Conservation (phyloP, 2,888 invertebrate species). For the Papilio demoleus region DNA sequence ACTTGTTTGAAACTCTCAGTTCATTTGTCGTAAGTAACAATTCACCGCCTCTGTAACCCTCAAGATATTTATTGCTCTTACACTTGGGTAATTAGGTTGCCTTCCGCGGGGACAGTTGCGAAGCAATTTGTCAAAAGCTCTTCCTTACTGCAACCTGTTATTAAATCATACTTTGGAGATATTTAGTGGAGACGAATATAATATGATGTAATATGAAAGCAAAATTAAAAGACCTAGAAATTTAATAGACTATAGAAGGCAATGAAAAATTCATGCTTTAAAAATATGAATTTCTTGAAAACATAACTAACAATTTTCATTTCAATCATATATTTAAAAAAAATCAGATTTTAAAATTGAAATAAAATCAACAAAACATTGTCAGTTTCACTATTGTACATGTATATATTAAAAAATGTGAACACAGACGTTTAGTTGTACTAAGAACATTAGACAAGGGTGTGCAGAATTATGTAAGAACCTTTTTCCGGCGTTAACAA, state of each 20-base stretch:
- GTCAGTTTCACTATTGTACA: neutral
- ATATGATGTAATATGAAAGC: neutral
- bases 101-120: conserved; percentile 64
- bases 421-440: neutral
- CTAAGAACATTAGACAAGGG: neutral
- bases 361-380: neutral
- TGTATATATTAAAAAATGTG: neutral
- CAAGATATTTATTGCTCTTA: conserved; percentile 67
- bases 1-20: conserved; percentile 1
- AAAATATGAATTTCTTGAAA: no score
- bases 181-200: neutral
- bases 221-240: no score
- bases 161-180: conserved; percentile 21
- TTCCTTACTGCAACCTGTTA: conserved; percentile 46
- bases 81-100: conserved; percentile 73
- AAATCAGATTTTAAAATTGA: no score
- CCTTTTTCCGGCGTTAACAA: conserved; percentile 14
- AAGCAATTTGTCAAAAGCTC: conserved; percentile 68
- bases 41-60: conserved; percentile 17
- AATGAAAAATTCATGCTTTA: no score
- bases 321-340: no score
- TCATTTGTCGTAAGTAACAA: conserved; percentile 23
- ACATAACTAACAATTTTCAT: no score
- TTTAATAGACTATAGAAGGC: no score
- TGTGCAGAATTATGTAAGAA: neutral